Conservation (phyloP, 1,140 invertebrate genomes). For the Drosophila elegans region DNA sequence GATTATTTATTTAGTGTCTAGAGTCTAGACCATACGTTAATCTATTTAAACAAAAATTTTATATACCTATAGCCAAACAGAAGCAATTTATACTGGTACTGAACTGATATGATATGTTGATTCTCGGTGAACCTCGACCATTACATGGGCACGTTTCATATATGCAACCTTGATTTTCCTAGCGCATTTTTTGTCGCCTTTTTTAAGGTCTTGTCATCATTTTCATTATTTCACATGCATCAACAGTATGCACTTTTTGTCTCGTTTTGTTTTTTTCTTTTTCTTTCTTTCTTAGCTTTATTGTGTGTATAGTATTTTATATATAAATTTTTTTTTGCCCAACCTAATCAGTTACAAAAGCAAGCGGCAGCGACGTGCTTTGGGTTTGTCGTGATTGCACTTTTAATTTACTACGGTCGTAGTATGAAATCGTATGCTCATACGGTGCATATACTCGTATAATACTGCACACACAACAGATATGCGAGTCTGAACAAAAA, state of each 20-base stretch:
- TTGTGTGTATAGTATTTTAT: conserved; percentile 14
- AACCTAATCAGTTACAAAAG: conserved; percentile 75
- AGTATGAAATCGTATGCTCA: conserved; percentile 41
- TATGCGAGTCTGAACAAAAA: conserved; percentile 36
- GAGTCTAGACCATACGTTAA: conserved; percentile 35
- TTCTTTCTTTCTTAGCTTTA: conserved; percentile 31
- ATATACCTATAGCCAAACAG: background rate
- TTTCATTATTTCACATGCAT: conserved; percentile 66
- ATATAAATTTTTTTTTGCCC: conserved; percentile 42
- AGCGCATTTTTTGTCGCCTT: conserved; percentile 48
- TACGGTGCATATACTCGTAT: conserved; percentile 21
- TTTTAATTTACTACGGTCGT: conserved; percentile 69
- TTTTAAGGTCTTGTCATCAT: conserved; percentile 47
- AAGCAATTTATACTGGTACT: background rate
- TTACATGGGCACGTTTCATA: conserved; percentile 65
- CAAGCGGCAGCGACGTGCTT: conserved; percentile 55
- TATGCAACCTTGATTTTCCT: conserved; percentile 73
- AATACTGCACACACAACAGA: conserved; percentile 16
- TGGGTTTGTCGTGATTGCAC: conserved; percentile 73
- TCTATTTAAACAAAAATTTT: conserved; percentile 22
- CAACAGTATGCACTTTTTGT: conserved; percentile 58
- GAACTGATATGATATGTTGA: conserved; percentile 25
- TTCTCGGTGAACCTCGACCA: conserved; percentile 36
- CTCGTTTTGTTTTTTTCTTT: conserved; percentile 28
- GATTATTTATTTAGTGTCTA: conserved; percentile 44